phyloP scores from a whole-genome alignment of 2,113 vertebrate species.

The Okapia johnstoni region DNA sequence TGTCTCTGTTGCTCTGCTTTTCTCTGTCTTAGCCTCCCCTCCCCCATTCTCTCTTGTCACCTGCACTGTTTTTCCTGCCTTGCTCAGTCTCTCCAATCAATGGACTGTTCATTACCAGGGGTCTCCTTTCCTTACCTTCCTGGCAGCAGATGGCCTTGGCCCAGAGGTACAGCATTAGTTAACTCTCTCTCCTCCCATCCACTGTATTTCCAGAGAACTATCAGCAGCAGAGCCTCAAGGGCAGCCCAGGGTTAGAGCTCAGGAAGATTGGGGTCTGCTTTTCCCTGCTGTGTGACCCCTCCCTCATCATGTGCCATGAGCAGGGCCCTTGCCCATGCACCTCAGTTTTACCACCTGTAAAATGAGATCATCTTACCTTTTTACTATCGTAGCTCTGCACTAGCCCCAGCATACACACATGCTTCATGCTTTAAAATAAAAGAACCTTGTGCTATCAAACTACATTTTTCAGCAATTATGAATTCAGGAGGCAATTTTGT shows the following conservation, averaged over 20 bases:
- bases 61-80: constrained; percentile 44
- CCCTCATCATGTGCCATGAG: not conserved
- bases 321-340: not conserved
- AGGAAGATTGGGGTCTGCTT: not conserved
- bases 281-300: too few species aligned
- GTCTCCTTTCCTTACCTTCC: not conserved
- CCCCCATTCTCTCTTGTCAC: not conserved
- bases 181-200: not conserved
- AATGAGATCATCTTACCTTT: not conserved
- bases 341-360: not conserved
- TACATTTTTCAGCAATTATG: not conserved
- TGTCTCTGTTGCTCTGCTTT: not conserved
- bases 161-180: not conserved
- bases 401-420: not conserved
- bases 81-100: not conserved
- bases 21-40: not conserved
- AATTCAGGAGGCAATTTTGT: not conserved
- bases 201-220: too few species aligned
- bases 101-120: constrained; percentile 43
- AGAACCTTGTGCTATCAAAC: not conserved
- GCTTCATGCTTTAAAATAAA: not conserved
- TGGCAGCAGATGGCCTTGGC: not conserved
- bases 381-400: not conserved
- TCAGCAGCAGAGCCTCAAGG: not conserved
- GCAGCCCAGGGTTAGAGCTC: not conserved